Base-by-base conservation (phyloP, 1,140 invertebrate species). In the Drosophila arawakana region DNA sequence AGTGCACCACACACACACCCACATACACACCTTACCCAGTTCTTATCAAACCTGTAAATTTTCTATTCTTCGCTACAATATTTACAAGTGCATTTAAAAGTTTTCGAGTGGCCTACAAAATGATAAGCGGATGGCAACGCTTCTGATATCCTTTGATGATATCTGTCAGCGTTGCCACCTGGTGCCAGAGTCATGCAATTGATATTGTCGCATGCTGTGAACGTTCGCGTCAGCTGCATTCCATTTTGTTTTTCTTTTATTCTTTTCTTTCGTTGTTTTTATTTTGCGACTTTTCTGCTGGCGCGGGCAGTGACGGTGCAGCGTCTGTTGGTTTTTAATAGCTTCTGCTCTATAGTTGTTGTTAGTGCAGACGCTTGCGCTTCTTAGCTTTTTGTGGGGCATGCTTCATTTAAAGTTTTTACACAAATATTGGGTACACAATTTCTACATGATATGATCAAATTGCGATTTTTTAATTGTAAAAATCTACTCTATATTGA, bases 121-220 rank as follows among this genome's bases (percentile, higher is more conserved):
- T 34, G 25, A 35, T 34, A 35, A 35, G 13, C 50, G 34, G 18
- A 54, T 13, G 34, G 35, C 11, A 52, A 35, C 6, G 21, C 21
- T 61, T 69, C n/a, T 52, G 34, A 7, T 61, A 25, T 71, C 72
- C 74, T 67, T 43, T 37, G 41, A 35, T 66, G 67, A 54, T 43
- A 59, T 18, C 37, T 49, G 49, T 7, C 50, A 37, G 37, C 41
- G 50, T 61, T 66, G 66, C 71, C 76, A 80, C 76, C 65, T 79
- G 63, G 25, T n/a, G 7, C 13, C 18, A 47, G 35, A 49, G 30
- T 6, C 46, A 44, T 65, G 49, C 60, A 61, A 74, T 77, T 78
- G 62, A 81, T 78, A 78, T 81, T 77, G 39, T 61, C 52, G 43
- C 35, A n/a, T 47, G 58, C 44, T 60, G 58, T 47, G 44, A 60